Evolutionary conservation across 2,888 invertebrate species (phyloP), one percentile per base, ranked within the genome.

Genomic region (Stenodera caucasica): DNA sequence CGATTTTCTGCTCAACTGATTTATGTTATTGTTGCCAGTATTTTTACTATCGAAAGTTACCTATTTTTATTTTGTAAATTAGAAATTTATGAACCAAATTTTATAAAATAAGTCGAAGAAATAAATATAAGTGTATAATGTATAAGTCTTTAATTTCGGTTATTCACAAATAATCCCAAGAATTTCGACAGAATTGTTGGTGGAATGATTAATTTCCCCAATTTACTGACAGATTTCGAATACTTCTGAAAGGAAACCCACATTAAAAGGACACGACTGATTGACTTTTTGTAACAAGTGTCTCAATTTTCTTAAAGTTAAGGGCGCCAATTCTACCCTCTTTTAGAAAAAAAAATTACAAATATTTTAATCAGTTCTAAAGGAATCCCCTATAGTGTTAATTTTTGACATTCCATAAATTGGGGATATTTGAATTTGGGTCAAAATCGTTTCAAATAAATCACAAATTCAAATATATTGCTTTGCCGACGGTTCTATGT

Each of bases 191-290:
- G 11, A 9, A 45, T 23, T 12, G 1, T 23, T 6, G 9, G 23
- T n/a, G 1, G 9, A 45, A 45, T 45, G 45, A 45, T 45, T 45
- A n/a, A 45, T 45, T 12, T 45, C 23, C 21, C 12, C 9, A 12
- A 45, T n/a, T 3, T 23, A 61, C 33, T 53, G 61, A 61, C 61
- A 53, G 57, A 21, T 45, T 45, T 7, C 0, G 7, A 23, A 45
- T 45, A 23, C 45, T 54, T 52, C 32, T 37, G 18, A 53, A 57
- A 55, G 58, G 61, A 58, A 58, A 37, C 56, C 55, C 55, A 40
- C 49, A 40, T 62, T 58, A 49, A 58, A 45, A 30, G 61, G 61
- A 62, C 54, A 55, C 29, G 61, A 55, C n/a, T 49, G 37, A 62
- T 62, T 62, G 55, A 49, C 12, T 57, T 32, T 45, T 11, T 2